Conservation (phyloP, 2,797 vertebrate species). For the Acrossocheilus fasciatus region DNA sequence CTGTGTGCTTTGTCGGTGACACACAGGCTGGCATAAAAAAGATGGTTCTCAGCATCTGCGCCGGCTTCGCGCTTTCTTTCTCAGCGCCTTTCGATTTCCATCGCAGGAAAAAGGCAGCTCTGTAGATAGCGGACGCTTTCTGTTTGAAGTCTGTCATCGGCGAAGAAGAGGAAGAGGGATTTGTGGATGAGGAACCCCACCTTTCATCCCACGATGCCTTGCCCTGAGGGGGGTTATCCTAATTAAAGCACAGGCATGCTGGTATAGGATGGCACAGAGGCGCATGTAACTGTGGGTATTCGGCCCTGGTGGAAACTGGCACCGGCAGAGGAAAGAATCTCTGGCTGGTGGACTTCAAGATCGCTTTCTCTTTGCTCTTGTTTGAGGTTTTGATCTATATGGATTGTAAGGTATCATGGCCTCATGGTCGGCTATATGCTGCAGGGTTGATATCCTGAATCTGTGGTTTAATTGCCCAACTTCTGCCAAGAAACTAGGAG, state of each 20-base stretch:
- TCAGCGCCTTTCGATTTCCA: conserved; percentile 33
- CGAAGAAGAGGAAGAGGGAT: conserved; percentile 58
- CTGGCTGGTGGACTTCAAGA: conserved; percentile 42
- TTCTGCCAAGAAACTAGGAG: conserved; percentile 4
- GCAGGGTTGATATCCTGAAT: conserved; percentile 10
- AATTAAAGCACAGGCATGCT: conserved; percentile 53
- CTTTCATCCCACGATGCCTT: conserved; percentile 72
- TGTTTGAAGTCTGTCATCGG: conserved; percentile 78
- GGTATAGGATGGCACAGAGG: conserved; percentile 36
- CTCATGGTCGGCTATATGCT: conserved; percentile 20
- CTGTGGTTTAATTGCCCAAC: conserved; percentile 49
- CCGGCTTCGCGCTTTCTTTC: conserved; percentile 60
- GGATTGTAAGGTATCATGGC: conserved; percentile 39
- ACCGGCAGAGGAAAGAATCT: background rate
- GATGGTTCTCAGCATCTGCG: conserved; percentile 63
- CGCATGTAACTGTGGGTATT: conserved; percentile 38
- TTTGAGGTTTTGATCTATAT: conserved; percentile 67
- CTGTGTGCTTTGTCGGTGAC: conserved; percentile 61
- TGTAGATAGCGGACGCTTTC: conserved; percentile 69
- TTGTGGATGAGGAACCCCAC: conserved; percentile 56
- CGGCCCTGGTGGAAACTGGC: conserved; percentile 20
- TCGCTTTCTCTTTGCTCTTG: conserved; percentile 66
- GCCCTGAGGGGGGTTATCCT: conserved; percentile 63
- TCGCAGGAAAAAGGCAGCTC: conserved; percentile 63
- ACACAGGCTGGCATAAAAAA: conserved; percentile 64